A percentile compares a stretch with the other conserved stretches of the same genome.
Conservation (phyloP, 2,797 vertebrate species). For the Capromys pilorides region DNA sequence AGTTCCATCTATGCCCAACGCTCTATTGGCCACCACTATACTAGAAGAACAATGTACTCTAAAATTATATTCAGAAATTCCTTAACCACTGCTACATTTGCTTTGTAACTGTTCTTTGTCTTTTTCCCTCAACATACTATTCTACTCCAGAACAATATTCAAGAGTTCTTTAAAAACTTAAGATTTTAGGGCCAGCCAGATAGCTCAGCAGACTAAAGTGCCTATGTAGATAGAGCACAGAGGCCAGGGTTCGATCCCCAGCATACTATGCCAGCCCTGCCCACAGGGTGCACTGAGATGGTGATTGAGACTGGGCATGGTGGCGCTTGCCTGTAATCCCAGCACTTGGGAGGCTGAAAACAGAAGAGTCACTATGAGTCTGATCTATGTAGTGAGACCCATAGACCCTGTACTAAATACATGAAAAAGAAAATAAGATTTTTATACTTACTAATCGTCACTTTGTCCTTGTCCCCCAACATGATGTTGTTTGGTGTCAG, state of each 20-base stretch:
- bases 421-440: not conserved
- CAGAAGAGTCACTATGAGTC: no score
- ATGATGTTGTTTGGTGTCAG: constrained; percentile 94
- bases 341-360: no score
- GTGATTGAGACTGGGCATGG: no score
- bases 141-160: not conserved
- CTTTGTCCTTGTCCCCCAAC: constrained; percentile 93
- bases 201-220: no score
- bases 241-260: no score
- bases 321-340: no score
- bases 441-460: constrained; percentile 92
- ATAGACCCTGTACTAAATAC: no score
- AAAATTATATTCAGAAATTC: not conserved
- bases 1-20: not conserved
- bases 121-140: constrained; percentile 89
- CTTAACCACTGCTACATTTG: constrained; percentile 83
- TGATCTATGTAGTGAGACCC: no score
- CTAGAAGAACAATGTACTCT: not conserved
- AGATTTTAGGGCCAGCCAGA: not conserved
- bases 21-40: not conserved
- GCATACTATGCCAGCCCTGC: no score
- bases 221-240: no score
- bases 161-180: not conserved
- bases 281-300: no score
- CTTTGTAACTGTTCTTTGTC: constrained; percentile 91